Base-by-base conservation (phyloP, 2,113 vertebrate genomes). In the Muntiacus muntjak region DNA sequence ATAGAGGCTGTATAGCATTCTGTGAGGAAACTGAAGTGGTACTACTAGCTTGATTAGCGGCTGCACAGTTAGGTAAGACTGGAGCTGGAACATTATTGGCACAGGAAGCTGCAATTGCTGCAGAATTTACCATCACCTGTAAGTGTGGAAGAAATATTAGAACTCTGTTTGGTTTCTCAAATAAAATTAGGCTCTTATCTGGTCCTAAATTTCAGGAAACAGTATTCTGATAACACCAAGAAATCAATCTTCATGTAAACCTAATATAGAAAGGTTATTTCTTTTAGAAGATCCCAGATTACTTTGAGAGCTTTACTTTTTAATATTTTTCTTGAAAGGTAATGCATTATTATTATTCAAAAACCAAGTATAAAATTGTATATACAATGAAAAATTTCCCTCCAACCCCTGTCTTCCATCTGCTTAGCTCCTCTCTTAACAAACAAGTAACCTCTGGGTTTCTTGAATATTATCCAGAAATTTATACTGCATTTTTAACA, bases 121-220 rank as follows among this genome's bases (percentile, higher is more conserved):
- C 97, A 67, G 99, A 98, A 97, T 99, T 99, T 97, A 99, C 98
- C 98, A 99, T 98, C 21, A 99, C 99, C 99, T 99, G 95, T 45
- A 98, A 97, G 54, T 94, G 74, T 97, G 47, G 84, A 98, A 89
- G 96, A 85, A 19, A 96, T 43, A 81, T 97, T 58, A 89, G n/a
- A 95, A 96, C 30, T 92, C 83, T 74, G 33, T 91, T 94, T 96
- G 64, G 54, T 97, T 97, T 89, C 58, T 79, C 15, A 95, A 96
- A 97, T 13, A 47, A 5, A 57, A 64, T n/a, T 87, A 87, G 57
- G 88, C 93, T 93, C 52, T 84, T 86, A 85, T 19, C 60, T 84
- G 19, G 95, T 57, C 40, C 40, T 91, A 92, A 82, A 94, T 85
- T 89, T 93, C 40, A 95, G 17, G 30, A 97, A 81, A 96, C 3